Percentiles rank a stretch among this genome's conserved stretches.
These are phyloP conservation scores for Chymomyza procnemis DNA, from an alignment of 2,888 invertebrate genomes.

Conservation along the genomic window DNA sequence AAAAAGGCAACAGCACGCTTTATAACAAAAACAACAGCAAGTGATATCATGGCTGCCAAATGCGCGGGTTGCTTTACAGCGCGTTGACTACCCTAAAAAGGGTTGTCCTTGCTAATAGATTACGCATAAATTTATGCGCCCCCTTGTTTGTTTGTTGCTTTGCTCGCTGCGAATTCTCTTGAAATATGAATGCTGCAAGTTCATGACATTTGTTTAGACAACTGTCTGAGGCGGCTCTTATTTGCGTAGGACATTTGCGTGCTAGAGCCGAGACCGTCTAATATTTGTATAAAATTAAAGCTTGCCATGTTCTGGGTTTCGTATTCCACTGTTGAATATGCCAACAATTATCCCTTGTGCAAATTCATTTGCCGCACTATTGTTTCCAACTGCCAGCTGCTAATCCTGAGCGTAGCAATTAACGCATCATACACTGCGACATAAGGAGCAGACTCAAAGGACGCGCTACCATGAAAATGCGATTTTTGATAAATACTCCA, in stretches of 20 bases:
- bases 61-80: slow-evolving; percentile 31
- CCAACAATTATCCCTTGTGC: slow-evolving; percentile 71
- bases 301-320: slow-evolving; percentile 10
- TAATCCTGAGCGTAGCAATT: slow-evolving; percentile 42
- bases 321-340: slow-evolving; percentile 32
- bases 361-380: slow-evolving; percentile 73
- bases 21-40: slow-evolving; percentile 16
- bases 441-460: neutral
- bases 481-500: slow-evolving; percentile 72
- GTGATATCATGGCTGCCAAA: slow-evolving; percentile 46
- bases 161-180: slow-evolving; percentile 10
- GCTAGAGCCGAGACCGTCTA: neutral
- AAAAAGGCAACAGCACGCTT: slow-evolving; percentile 15
- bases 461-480: slow-evolving; percentile 54
- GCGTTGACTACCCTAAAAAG: slow-evolving; percentile 53
- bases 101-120: slow-evolving; percentile 67
- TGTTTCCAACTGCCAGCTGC: slow-evolving; percentile 47
- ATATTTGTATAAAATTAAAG: slow-evolving; percentile 73
- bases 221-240: slow-evolving; percentile 21
- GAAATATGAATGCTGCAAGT: slow-evolving; percentile 67
- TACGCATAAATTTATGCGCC: slow-evolving; percentile 73
- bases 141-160: slow-evolving; percentile 47
- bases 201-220: slow-evolving; percentile 73
- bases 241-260: neutral
- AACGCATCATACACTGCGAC: slow-evolving; percentile 38